Conservation (phyloP, 2,797 vertebrate species). For the Coreius guichenoti region DNA sequence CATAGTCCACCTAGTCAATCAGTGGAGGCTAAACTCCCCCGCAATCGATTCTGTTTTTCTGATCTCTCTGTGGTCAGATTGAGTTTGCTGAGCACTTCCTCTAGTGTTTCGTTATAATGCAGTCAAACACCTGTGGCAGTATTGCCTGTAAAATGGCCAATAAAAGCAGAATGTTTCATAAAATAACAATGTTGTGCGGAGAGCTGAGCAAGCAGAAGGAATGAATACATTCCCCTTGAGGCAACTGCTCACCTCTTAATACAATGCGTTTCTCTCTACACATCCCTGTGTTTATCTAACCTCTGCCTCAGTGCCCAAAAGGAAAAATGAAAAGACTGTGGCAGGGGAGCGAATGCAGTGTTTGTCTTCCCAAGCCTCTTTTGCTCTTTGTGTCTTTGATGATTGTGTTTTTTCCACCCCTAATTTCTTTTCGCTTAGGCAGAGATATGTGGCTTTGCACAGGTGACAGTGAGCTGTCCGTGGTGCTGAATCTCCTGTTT, state of each 20-base stretch:
- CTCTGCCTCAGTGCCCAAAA: conserved; percentile 8
- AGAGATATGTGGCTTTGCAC: neutral
- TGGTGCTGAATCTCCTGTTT: neutral
- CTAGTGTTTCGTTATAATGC: conserved; percentile 13
- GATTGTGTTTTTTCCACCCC: neutral
- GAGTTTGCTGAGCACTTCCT: neutral
- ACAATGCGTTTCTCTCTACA: conserved; percentile 31
- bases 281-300: conserved; percentile 39
- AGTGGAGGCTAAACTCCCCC: neutral
- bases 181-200: neutral
- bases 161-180: conserved; percentile 44
- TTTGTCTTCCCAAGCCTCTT: conserved; percentile 16
- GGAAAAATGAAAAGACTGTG: conserved; percentile 29
- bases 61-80: neutral
- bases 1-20: neutral
- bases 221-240: conserved; percentile 24
- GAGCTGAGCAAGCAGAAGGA: conserved; percentile 37
- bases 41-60: neutral
- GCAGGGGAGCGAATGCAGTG: neutral
- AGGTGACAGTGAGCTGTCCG: conserved; percentile 3
- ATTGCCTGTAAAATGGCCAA: conserved; percentile 36
- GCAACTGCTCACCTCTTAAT: conserved; percentile 26
- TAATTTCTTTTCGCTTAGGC: neutral
- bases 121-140: conserved; percentile 29
- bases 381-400: neutral